Base-by-base conservation (phyloP, 2,888 invertebrate species). In the Trichogramma evanescens region DNA sequence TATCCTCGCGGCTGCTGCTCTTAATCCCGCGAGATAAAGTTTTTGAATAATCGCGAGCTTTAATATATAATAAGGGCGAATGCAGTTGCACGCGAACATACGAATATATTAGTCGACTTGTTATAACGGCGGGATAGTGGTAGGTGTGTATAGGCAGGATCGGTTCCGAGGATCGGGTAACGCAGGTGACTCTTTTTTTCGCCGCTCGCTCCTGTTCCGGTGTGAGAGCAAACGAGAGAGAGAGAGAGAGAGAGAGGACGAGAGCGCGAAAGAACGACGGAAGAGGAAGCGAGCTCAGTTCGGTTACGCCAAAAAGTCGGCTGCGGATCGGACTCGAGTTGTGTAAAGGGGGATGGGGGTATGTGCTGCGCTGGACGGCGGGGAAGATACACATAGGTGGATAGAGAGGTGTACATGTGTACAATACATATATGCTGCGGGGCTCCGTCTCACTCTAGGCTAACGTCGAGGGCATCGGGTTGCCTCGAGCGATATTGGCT, bases 251-350 rank as follows among this genome's bases (percentile, higher is more conserved):
- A 42, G 58, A 13, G 26, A 45, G 10, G n/a, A n/a, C n/a, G 48
- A 26, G 48, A 4, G 38, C 38, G 39, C n/a, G 54, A 62, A 62
- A 56, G 50, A 43, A 44, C 26, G 26, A 46, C 45, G 42, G 43
- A 52, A 52, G 52, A 46, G 7, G 48, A 52, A 39, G 40, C 5
- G 52, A 42, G 13, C 43, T 39, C 46, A 42, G 40, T 41, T 5
- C 45, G 13, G 40, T 39, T 10, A 6, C 45, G 26, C 5, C 44
- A 38, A 5, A 7, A 4, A 3, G 66, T 73, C 73, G 74, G 74
- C 73, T 73, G 76, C 62, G 52, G 67, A 68, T 13, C 70, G 73
- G 75, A 74, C 73, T 76, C 74, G 73, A 73, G 60, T 65, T 67
- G 68, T 69, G 67, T 75, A 75, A 63, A 58, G 59, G 62, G 58